Base-by-base conservation (phyloP, 2,113 vertebrate species). In the Aphyosemion australe region DNA sequence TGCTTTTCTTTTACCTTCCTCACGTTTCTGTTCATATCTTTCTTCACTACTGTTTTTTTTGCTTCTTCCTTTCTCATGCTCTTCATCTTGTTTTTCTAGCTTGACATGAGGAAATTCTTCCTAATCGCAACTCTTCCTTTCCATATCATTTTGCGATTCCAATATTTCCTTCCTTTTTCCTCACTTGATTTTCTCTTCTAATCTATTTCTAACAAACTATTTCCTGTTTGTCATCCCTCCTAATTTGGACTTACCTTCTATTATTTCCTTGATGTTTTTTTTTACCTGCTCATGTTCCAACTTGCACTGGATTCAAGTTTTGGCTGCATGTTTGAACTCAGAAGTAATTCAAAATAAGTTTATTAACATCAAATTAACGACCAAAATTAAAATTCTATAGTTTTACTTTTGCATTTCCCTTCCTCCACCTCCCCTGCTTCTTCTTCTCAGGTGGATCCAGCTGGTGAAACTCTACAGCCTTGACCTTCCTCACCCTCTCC, bases 361-460 rank as follows among this genome's bases (percentile, higher is more conserved):
- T 51, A 16, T n/a, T 12, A 49, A 4, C 54, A 47, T 41, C 6
- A 5, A 37, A 32, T 47, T 26, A 2, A 14, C 31, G 15, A 19
- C 32, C 5, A 20, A 12, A 60, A 5, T 37, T 5, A 8, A 5
- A 64, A 26, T 2, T 41, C 12, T 18, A 3, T 18, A 5, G 7
- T 55, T 55, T 55, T 6, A 5, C 34, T 55, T 15, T 16, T 50
- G 49, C 20, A 21, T n/a, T 12, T 50, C 6, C 51, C 14, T 21
- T 18, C 18, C 37, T 31, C n/a, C 32, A 31, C 32, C 42, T 19
- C 13, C 13, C 1, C 46, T 37, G 42, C 50, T 62, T 74, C 61
- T 60, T 74, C 26, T 26, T 26, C 26, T 26, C 57, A 71, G 67
- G 56, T 68, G 45, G 56, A 64, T 66, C 78, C 74, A 78, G 71